Evolutionary conservation across 2,113 vertebrate genomes (phyloP).

Genomic region (Sinocyclocheilus anshuiensis): DNA sequence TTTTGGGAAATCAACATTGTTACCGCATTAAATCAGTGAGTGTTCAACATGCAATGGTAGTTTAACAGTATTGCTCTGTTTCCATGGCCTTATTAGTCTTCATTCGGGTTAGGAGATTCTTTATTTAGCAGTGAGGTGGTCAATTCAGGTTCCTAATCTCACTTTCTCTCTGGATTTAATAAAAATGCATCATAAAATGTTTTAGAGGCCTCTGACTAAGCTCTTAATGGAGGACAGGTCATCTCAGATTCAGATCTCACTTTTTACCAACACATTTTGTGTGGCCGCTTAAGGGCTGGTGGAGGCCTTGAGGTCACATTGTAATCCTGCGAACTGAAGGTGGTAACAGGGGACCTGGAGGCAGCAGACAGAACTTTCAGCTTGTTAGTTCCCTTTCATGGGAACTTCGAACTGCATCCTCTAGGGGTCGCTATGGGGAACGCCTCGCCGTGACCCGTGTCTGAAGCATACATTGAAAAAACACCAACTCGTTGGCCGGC

Average conservation of each 20-base stretch:
- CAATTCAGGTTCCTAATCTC: background rate
- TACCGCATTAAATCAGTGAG: background rate
- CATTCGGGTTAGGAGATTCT: background rate
- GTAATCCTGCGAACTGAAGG: conserved; percentile 11
- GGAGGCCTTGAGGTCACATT: conserved; percentile 27
- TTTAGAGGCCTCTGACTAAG: conserved; percentile 29
- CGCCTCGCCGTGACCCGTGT: too few relatives aligned
- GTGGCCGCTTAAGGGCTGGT: conserved; percentile 17
- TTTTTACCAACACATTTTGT: conserved; percentile 10
- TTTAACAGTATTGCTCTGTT: background rate
- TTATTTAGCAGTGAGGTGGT: background rate
- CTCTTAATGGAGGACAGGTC: conserved; percentile 41
- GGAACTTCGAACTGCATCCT: too few relatives aligned
- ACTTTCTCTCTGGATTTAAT: conserved; percentile 25
- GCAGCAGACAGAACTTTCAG: background rate
- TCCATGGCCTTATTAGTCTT: background rate
- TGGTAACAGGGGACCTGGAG: conserved; percentile 6
- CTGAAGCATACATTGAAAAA: too few relatives aligned
- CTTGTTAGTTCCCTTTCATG: too few relatives aligned
- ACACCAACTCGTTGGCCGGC: too few relatives aligned
- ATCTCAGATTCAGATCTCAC: conserved; percentile 27
- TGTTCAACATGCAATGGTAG: background rate
- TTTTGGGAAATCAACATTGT: background rate
- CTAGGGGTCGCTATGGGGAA: too few relatives aligned
- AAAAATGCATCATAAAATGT: conserved; percentile 44